Evolutionary conservation across 2,888 invertebrate species (phyloP).

Genomic region (Aradus depressus): DNA sequence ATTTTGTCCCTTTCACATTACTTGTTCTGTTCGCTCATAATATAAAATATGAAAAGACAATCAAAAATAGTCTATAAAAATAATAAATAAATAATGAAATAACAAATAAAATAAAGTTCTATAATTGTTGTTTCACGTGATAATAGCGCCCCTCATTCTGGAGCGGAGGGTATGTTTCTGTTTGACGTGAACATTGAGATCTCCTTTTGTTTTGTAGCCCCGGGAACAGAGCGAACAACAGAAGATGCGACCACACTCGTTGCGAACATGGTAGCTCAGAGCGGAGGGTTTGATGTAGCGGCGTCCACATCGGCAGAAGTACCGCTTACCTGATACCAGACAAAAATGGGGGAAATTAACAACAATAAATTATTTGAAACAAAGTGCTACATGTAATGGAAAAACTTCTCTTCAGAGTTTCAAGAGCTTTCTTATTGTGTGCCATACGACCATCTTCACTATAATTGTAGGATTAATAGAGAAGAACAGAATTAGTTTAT

Average conservation of each 20-base stretch:
- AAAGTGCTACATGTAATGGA: neutral
- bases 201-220: conserved; percentile 13
- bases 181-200: conserved; percentile 14
- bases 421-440: too few relatives aligned
- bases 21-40: too few relatives aligned
- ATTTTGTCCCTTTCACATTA: too few relatives aligned
- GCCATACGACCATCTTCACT: too few relatives aligned
- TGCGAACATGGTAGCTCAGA: conserved; percentile 14
- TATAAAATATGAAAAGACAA: too few relatives aligned
- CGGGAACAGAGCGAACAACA: conserved; percentile 12
- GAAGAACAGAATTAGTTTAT: too few relatives aligned
- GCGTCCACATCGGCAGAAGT: conserved; percentile 16
- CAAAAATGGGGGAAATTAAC: neutral
- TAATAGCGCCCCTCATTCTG: too few relatives aligned
- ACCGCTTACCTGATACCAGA: conserved; percentile 3
- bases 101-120: too few relatives aligned
- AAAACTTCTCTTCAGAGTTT: neutral
- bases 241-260: conserved; percentile 19
- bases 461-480: too few relatives aligned
- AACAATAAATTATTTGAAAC: neutral
- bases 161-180: conserved; percentile 4
- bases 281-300: conserved; percentile 14
- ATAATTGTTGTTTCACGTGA: too few relatives aligned
- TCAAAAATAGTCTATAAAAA: too few relatives aligned
- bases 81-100: too few relatives aligned